These are phyloP conservation scores for Nysson spinosus DNA, from an alignment of 2,888 invertebrate genomes.

Conservation along the genomic window DNA sequence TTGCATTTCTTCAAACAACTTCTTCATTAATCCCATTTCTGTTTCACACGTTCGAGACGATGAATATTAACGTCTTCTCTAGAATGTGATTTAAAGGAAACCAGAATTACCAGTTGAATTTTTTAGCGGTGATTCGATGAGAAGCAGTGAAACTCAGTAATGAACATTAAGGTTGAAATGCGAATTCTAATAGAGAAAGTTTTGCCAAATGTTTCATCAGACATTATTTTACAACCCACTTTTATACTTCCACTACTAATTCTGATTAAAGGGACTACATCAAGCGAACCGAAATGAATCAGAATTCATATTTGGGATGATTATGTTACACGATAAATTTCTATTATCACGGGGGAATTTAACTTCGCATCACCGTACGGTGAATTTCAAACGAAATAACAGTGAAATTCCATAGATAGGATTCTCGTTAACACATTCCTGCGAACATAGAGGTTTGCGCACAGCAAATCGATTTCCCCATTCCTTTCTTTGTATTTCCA, in stretches of 20 bases:
- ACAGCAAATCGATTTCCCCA: conserved; percentile 49
- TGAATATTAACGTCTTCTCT: no score
- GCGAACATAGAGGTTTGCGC: conserved; percentile 7
- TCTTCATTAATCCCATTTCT: no score
- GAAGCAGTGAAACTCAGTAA: conserved; percentile 27
- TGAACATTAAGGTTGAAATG: conserved; percentile 60
- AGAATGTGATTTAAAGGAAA: no score
- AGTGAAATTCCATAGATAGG: conserved; percentile 28
- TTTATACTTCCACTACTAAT: no score
- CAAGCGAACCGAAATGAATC: no score
- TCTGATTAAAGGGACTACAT: no score
- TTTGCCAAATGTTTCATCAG: no score
- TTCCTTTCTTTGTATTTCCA: conserved; percentile 39
- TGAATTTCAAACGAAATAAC: conserved; percentile 35
- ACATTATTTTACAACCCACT: no score
- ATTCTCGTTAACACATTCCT: conserved; percentile 33
- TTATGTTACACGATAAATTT: conserved; percentile 17
- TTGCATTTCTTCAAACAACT: no score
- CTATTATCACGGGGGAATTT: conserved; percentile 28
- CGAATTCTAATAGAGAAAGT: conserved; percentile 50
- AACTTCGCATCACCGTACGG: conserved; percentile 14
- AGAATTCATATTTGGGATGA: no score
- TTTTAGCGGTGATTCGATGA: conserved; percentile 1
- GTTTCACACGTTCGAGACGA: no score
- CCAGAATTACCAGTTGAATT: no score